A percentile compares a stretch with the other conserved stretches of the same genome.
phyloP scores from a whole-genome alignment of 2,888 invertebrate genomes.

The Amorpha juglandis region DNA sequence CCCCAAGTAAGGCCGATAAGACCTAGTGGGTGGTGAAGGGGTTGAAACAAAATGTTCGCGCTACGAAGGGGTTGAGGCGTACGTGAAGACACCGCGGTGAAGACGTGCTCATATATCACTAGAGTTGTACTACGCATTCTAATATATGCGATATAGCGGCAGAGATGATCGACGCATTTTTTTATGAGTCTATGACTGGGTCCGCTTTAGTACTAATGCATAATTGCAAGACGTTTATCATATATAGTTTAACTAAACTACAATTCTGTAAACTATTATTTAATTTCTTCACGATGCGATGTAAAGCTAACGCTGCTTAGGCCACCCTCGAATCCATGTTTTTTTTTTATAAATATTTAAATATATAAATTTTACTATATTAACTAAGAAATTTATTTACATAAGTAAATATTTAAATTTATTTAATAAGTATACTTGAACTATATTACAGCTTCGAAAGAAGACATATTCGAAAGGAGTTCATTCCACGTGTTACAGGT shows the following conservation, averaged over 20 bases:
- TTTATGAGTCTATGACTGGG: too few relatives aligned
- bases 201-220: too few relatives aligned
- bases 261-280: too few relatives aligned
- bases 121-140: conserved; percentile 51
- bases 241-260: too few relatives aligned
- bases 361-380: too few relatives aligned
- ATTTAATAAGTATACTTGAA: not conserved
- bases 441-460: not conserved
- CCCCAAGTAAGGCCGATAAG: conserved; percentile 69
- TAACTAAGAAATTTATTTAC: too few relatives aligned
- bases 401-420: not conserved
- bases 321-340: too few relatives aligned
- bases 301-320: too few relatives aligned
- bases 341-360: too few relatives aligned
- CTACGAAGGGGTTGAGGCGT: conserved; percentile 60
- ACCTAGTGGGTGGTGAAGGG: conserved; percentile 59
- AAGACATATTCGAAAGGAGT: not conserved
- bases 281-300: too few relatives aligned
- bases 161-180: too few relatives aligned
- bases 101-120: conserved; percentile 62
- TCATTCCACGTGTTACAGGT: conserved; percentile 10
- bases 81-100: conserved; percentile 79
- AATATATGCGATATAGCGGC: not conserved
- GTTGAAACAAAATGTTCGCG: conserved; percentile 60
- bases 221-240: too few relatives aligned